Percentiles rank a stretch among this genome's conserved stretches.
phyloP scores from a whole-genome alignment of 2,797 vertebrate species.

The Sebastolobus alascanus region DNA sequence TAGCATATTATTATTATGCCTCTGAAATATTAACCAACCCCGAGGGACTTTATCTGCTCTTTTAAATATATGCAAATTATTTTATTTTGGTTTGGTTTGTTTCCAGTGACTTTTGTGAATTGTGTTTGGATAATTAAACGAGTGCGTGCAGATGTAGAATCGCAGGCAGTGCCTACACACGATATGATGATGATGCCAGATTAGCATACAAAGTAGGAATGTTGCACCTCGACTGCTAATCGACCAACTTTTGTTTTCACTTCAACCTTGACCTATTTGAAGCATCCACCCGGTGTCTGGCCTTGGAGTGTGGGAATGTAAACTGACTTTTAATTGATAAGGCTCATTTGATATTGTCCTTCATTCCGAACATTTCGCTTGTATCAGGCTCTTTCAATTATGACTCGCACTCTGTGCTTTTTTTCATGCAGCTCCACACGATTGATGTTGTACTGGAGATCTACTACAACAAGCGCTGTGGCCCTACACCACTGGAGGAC shows the following conservation, averaged over 20 bases:
- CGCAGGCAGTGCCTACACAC: conserved; percentile 73
- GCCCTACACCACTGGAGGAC: conserved; percentile 1
- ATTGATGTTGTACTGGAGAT: conserved; percentile 25
- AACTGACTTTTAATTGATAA: conserved; percentile 80
- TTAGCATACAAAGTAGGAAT: conserved; percentile 85
- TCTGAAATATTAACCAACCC: conserved; percentile 88
- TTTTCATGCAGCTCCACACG: conserved; percentile 67
- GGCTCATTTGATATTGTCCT: conserved; percentile 81
- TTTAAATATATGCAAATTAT: conserved; percentile 89
- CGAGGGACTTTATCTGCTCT: conserved; percentile 84
- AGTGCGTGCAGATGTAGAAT: conserved; percentile 83
- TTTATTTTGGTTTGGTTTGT: conserved; percentile 86
- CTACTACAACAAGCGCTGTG: conserved; percentile 3
- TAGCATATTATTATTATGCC: conserved; percentile 87
- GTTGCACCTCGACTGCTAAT: conserved; percentile 87
- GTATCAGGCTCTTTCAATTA: conserved; percentile 70
- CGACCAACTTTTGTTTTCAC: conserved; percentile 84
- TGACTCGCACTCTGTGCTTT: conserved; percentile 30
- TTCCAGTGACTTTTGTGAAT: conserved; percentile 87
- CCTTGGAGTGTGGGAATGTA: conserved; percentile 74
- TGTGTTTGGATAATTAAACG: conserved; percentile 86
- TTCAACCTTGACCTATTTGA: conserved; percentile 86
- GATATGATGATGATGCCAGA: conserved; percentile 77
- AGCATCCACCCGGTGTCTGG: conserved; percentile 66
- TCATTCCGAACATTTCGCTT: conserved; percentile 61